phyloP scores from a whole-genome alignment of 2,797 vertebrate species.

The Hoplostethus atlanticus region DNA sequence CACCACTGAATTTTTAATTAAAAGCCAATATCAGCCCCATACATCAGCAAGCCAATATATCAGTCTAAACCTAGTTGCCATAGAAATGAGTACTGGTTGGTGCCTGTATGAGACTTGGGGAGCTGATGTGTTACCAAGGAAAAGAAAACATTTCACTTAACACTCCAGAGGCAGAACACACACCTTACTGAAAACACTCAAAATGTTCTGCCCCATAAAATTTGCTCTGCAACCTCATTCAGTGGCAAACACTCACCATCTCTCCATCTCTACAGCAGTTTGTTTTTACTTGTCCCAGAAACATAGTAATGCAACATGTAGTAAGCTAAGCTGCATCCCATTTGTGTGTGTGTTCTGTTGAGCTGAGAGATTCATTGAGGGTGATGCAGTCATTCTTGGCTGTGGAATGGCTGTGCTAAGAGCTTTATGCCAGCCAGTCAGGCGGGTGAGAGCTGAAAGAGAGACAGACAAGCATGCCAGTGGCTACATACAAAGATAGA shows the following conservation, averaged over 20 bases:
- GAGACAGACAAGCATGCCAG: constrained; percentile 14
- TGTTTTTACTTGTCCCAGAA: neutral
- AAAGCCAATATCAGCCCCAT: too few species aligned
- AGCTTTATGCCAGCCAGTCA: constrained; percentile 35
- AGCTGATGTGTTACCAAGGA: neutral
- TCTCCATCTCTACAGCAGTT: neutral
- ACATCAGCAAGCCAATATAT: too few species aligned
- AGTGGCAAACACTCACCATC: neutral
- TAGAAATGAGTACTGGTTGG: too few species aligned
- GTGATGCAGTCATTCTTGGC: constrained; percentile 31
- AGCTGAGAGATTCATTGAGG: constrained; percentile 3
- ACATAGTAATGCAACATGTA: too few species aligned
- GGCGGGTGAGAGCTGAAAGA: constrained; percentile 23
- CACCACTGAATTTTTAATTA: too few species aligned
- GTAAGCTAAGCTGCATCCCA: too few species aligned
- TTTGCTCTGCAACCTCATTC: neutral
- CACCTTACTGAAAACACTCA: too few species aligned
- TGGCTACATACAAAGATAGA: too few species aligned
- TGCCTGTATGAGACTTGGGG: too few species aligned
- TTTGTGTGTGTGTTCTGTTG: neutral
- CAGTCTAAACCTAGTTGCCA: too few species aligned
- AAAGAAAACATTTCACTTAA: neutral
- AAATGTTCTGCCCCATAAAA: neutral
- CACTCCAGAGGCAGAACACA: neutral
- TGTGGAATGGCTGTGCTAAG: constrained; percentile 31